Evolutionary conservation across 2,888 invertebrate species (phyloP), one percentile per base, ranked within the genome.

Genomic region (Notocelia uddmanniana): DNA sequence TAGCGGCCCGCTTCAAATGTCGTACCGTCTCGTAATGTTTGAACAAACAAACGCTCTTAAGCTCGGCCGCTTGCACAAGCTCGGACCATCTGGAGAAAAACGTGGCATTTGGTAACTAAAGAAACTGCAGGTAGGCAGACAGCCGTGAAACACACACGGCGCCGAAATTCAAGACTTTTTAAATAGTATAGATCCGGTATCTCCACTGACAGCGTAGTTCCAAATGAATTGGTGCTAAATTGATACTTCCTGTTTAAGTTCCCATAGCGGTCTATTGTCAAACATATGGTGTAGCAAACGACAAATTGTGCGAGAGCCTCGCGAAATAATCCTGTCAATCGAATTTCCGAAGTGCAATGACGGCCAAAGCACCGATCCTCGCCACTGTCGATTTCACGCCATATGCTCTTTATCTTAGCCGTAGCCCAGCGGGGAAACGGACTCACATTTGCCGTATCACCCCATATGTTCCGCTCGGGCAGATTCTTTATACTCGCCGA

Each of bases 1-100:
- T 93, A 93, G 93, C 93, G 92, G 90, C 84, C 87, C 83, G 89
- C 90, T 90, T 92, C 91, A 92, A 92, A 92, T 92, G 89, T 91
- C 88, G 90, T 89, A 88, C 91, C 91, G 89, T 90, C 92, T 91
- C 89, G 93, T 93, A 92, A 93, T 92, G 90, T 92, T 92, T 91
- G 84, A 88, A 86, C 87, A 92, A 90, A 93, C 92, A 92, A 88
- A 87, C 88, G 85, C 83, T 84, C 82, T 83, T 83, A 82, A 85
- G 85, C 83, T 77, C 57, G 83, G 77, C 83, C 84, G 89, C 92
- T 92, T 90, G 90, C 90, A 90, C 90, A 91, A 92, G 89, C 88
- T 82, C 82, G 77, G 85, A 83, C 91, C 93, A 93, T 93, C 93
- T 93, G 93, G 91, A 88, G 88, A 85, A 84, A 60, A 89, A 89